Base-by-base conservation (phyloP, 2,888 invertebrate species). In the Polyommatus icarus region DNA sequence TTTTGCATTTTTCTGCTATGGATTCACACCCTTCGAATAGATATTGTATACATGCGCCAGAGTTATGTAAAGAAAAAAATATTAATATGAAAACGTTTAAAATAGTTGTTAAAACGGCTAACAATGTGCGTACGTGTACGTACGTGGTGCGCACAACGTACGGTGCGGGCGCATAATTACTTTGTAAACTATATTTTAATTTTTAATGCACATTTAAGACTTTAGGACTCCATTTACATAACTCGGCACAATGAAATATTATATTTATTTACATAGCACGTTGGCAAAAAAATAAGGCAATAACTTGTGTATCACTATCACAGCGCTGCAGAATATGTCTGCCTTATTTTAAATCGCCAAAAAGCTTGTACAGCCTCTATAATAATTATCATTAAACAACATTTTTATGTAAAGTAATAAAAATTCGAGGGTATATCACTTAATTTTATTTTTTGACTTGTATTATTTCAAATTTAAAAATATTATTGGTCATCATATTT, bases 221-320 rank as follows among this genome's bases (percentile, higher is more conserved):
- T 12, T 61, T 18, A 54, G 18, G 4, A 12, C 61, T 24, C 4
- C 24, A 20, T 61, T 61, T 10, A 61, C 24, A 61, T 61, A 61
- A 61, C 61, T 61, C 61, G 10, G 61, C 61, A 61, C 12, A 61
- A 20, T 61, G 61, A 61, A 24, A 59, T 59, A 59, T 24, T 12
- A 61, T 24, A 40, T 73, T n/a, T 46, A 73, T 73, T 73, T 2
- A 40, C 36, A 61, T 24, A 73, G 29, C 36, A 75, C 75, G 75
- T 54, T 50, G 75, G 54, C 24, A 78, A 73, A 61, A 77, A 73
- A 59, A 78, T 80, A 88, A 89, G 87, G 87, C 87, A 86, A 84
- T 81, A 81, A 80, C 81, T 81, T 85, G 85, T 79, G 72, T 85
- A 88, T 85, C 84, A 81, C 85, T 87, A 89, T 89, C 89, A 89